Evolutionary conservation across 2,113 vertebrate species (phyloP).

Genomic region (Parus major): DNA sequence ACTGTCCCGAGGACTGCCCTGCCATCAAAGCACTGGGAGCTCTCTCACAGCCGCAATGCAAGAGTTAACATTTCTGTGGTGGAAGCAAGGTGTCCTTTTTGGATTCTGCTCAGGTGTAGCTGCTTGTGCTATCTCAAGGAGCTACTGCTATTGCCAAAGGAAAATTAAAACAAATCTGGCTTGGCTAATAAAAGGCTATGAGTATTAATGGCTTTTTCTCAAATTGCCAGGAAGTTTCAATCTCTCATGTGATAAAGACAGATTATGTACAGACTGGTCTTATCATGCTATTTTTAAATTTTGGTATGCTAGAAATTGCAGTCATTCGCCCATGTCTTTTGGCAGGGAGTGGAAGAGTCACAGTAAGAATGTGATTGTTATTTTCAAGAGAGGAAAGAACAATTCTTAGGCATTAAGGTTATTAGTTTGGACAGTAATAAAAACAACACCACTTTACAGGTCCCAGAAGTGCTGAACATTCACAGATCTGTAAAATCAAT

Average conservation of each 20-base stretch:
- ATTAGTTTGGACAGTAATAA: conserved; percentile 18
- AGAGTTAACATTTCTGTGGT: conserved; percentile 23
- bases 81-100: conserved; percentile 9
- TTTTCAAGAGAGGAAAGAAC: conserved; percentile 21
- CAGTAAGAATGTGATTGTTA: background rate
- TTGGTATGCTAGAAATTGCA: background rate
- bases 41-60: background rate
- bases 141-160: conserved; percentile 54
- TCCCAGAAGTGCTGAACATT: conserved; percentile 43
- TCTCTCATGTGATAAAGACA: conserved; percentile 46
- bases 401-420: background rate
- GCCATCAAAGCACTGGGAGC: background rate
- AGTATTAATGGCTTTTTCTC: conserved; percentile 65
- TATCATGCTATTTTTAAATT: conserved; percentile 27
- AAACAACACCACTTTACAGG: background rate
- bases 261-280: background rate
- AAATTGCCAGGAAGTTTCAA: conserved; percentile 61
- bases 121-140: conserved; percentile 52
- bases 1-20: background rate
- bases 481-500: conserved; percentile 45
- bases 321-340: background rate
- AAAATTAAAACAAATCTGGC: conserved; percentile 75
- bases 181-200: conserved; percentile 51
- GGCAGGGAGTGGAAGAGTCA: background rate
- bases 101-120: conserved; percentile 61